phyloP scores from a whole-genome alignment of 2,797 vertebrate genomes.

The Pseudomugil gertrudae region DNA sequence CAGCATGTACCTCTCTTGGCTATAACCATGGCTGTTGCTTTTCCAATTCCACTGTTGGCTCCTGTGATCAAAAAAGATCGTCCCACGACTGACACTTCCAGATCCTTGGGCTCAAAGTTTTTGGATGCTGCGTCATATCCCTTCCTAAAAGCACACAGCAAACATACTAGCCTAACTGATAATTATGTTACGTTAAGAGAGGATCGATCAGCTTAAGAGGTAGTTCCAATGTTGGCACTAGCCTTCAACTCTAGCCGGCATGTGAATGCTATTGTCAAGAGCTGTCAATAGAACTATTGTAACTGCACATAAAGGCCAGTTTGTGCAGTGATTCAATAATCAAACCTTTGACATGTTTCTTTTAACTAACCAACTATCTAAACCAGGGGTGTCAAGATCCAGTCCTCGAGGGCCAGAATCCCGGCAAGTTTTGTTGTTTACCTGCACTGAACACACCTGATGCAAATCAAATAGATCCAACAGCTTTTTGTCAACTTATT shows the following conservation, averaged over 20 bases:
- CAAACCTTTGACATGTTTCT: constrained; percentile 29
- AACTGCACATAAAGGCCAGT: constrained; percentile 54
- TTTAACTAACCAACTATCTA: too few relatives aligned
- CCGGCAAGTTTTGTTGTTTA: too few relatives aligned
- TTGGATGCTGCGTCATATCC: constrained; percentile 73
- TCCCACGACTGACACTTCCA: constrained; percentile 78
- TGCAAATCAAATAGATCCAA: too few relatives aligned
- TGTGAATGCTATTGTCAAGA: constrained; percentile 33
- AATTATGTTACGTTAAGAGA: background rate
- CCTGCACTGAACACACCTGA: too few relatives aligned
- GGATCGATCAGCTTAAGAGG: background rate
- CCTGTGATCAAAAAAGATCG: constrained; percentile 82
- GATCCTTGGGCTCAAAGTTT: constrained; percentile 68
- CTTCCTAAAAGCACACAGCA: constrained; percentile 52
- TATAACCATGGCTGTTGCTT: constrained; percentile 73
- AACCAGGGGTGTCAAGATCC: too few relatives aligned
- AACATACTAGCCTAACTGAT: background rate
- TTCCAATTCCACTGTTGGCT: constrained; percentile 83
- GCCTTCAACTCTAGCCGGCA: constrained; percentile 5
- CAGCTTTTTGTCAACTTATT: too few relatives aligned
- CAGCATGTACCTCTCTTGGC: constrained; percentile 78
- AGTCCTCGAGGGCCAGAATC: too few relatives aligned
- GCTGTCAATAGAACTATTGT: constrained; percentile 71
- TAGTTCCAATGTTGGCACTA: background rate
- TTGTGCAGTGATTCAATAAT: constrained; percentile 52